A percentile compares a stretch with the other conserved stretches of the same genome.
These are phyloP conservation scores for Enteromius radiatus DNA, from an alignment of 2,797 vertebrate genomes.

Conservation along the genomic window DNA sequence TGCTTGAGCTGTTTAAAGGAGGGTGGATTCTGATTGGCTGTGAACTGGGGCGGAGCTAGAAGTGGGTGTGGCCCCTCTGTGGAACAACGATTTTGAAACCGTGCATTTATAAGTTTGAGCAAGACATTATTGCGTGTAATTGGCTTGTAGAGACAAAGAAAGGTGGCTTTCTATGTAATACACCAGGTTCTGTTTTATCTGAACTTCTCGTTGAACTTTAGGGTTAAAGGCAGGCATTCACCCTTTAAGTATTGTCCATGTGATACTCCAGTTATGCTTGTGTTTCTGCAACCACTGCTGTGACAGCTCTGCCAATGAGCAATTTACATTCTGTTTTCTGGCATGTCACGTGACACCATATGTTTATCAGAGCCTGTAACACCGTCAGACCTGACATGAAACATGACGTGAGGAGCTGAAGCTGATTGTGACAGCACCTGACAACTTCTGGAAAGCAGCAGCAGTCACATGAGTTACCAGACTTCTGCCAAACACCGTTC, in stretches of 20 bases:
- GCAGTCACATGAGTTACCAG: constrained; percentile 62
- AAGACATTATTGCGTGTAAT: not conserved
- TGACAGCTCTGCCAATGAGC: not conserved
- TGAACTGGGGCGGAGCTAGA: not conserved
- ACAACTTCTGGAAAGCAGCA: constrained; percentile 64
- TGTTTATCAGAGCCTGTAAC: constrained; percentile 66
- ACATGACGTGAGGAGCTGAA: constrained; percentile 63
- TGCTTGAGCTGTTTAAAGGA: not conserved
- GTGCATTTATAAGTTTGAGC: not conserved
- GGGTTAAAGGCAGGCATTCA: not conserved
- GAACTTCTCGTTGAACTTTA: not conserved
- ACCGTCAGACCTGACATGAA: constrained; percentile 59
- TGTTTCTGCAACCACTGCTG: not conserved
- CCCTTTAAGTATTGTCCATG: too few relatives aligned
- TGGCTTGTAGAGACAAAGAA: too few relatives aligned
- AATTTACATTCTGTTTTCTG: not conserved
- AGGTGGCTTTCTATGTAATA: too few relatives aligned
- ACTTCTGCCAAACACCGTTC: constrained; percentile 48
- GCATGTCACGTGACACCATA: constrained; percentile 1
- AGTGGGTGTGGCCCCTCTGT: not conserved
- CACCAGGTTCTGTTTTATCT: too few relatives aligned
- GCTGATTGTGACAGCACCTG: constrained; percentile 52
- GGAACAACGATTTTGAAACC: not conserved
- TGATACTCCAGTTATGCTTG: not conserved
- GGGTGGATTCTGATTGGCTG: not conserved